Evolutionary conservation across 2,113 vertebrate genomes (phyloP).

Genomic region (Brachyhypopomus gauderio): DNA sequence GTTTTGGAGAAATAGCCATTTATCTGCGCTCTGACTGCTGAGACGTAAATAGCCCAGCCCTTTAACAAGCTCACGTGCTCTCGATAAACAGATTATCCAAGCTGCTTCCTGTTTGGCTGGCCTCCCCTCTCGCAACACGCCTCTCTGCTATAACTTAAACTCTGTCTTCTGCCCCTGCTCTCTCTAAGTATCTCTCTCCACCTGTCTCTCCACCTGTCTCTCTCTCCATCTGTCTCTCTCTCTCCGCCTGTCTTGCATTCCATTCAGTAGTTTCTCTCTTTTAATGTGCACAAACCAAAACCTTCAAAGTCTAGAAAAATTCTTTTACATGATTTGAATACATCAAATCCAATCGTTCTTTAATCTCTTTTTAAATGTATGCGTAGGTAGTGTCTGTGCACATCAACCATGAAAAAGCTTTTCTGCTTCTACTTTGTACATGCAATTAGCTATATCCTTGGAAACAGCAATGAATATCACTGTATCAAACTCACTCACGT

Average conservation of each 20-base stretch:
- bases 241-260: background rate
- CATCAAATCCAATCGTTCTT: conserved; percentile 4
- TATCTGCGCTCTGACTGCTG: conserved; percentile 43
- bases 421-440: conserved; percentile 3
- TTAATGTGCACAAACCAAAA: background rate
- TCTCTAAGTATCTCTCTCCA: background rate
- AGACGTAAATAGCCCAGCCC: conserved; percentile 52
- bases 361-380: conserved; percentile 10
- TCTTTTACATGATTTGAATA: background rate
- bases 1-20: conserved; percentile 53
- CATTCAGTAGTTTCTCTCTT: background rate
- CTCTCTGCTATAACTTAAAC: no score
- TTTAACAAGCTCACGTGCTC: conserved; percentile 60
- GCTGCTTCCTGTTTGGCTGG: background rate
- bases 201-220: background rate
- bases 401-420: background rate
- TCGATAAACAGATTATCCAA: conserved; percentile 58
- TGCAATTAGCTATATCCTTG: background rate
- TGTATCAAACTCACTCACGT: background rate
- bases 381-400: background rate
- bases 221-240: background rate
- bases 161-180: background rate
- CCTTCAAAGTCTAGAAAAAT: conserved; percentile 1
- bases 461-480: background rate
- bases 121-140: background rate